A percentile compares a stretch with the other conserved stretches of the same genome.
Conservation (phyloP, 2,797 vertebrate species). For the Hephaestus fuliginosus region DNA sequence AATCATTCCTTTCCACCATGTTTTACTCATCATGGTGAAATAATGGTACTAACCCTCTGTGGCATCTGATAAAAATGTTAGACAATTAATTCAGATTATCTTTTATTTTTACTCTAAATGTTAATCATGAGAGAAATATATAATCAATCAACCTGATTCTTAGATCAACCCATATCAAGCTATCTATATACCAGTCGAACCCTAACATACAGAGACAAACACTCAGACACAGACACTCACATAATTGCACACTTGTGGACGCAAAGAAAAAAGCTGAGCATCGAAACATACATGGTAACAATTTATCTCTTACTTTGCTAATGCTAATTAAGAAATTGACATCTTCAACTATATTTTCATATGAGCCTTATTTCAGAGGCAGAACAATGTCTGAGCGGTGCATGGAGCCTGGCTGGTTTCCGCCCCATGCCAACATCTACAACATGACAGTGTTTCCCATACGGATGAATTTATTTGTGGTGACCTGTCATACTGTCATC, state of each 20-base stretch:
- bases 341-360: background rate
- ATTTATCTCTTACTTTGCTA: background rate
- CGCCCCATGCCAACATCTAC: conserved; percentile 25
- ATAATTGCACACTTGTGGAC: background rate
- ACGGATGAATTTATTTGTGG: conserved; percentile 28
- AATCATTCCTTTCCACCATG: background rate
- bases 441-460: conserved; percentile 30
- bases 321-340: background rate
- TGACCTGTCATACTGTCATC: background rate
- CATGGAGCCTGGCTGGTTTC: background rate
- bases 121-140: background rate
- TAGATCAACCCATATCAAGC: background rate
- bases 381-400: conserved; percentile 3
- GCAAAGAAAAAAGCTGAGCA: conserved; percentile 4
- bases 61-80: background rate
- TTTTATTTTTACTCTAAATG: too few species aligned
- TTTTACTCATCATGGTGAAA: background rate
- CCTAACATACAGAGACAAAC: conserved; percentile 21
- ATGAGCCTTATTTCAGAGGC: conserved; percentile 4
- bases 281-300: background rate
- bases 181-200: conserved; percentile 27
- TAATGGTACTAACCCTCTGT: background rate
- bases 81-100: background rate
- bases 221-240: conserved; percentile 22
- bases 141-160: background rate